These are phyloP conservation scores for Melikaiella ostensackeni DNA, from an alignment of 2,888 invertebrate genomes.

Conservation along the genomic window DNA sequence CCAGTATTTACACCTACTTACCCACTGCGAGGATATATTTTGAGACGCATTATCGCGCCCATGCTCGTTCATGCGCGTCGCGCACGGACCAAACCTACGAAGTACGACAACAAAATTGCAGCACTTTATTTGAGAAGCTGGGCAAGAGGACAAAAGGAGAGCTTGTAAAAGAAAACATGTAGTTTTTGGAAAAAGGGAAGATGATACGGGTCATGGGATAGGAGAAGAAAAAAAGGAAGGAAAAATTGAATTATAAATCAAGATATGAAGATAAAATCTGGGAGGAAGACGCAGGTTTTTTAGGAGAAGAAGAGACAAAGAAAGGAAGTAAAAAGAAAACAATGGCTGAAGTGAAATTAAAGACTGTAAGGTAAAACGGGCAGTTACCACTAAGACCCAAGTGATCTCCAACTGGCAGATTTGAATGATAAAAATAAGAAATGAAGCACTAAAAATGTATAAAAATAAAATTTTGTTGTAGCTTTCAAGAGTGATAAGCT, in stretches of 20 bases:
- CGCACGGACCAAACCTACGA: slow-evolving; percentile 3
- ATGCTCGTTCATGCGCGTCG: slow-evolving; percentile 54
- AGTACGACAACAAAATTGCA: slow-evolving; percentile 20
- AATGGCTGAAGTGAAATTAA: too few species aligned
- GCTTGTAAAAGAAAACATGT: slow-evolving; percentile 2
- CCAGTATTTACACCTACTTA: slow-evolving; percentile 69
- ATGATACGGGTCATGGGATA: not conserved
- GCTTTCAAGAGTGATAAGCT: too few species aligned
- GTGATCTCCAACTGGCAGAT: too few species aligned
- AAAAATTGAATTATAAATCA: not conserved
- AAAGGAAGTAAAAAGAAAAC: not conserved
- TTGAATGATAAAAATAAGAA: too few species aligned
- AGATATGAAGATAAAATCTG: not conserved
- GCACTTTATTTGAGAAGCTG: slow-evolving; percentile 22
- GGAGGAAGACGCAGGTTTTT: too few species aligned
- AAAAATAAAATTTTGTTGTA: too few species aligned
- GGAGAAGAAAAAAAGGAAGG: not conserved
- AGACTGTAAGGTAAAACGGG: too few species aligned
- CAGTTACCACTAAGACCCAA: too few species aligned
- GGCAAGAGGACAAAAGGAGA: not conserved
- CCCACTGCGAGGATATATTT: slow-evolving; percentile 55
- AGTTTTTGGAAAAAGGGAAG: not conserved
- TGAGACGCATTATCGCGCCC: slow-evolving; percentile 69
- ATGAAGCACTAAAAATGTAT: too few species aligned
- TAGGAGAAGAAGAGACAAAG: not conserved